Percentiles rank a stretch among this genome's conserved stretches.
phyloP scores from a whole-genome alignment of 2,113 vertebrate genomes.

The Nerophis ophidion region DNA sequence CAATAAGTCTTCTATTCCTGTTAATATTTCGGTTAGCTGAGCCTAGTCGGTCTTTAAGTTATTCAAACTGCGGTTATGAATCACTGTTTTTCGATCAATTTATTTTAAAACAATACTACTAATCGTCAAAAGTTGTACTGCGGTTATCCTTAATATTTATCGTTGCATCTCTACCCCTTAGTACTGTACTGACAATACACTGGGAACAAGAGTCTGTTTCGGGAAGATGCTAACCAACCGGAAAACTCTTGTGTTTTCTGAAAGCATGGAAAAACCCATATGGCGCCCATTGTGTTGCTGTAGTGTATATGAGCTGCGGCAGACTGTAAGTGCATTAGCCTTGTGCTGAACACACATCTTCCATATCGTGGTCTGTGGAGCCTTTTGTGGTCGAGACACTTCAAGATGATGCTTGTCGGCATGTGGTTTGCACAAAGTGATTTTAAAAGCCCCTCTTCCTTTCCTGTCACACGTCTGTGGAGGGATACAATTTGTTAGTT shows the following conservation, averaged over 20 bases:
- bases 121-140: too few relatives aligned
- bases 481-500: background rate
- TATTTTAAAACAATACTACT: too few relatives aligned
- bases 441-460: conserved; percentile 15
- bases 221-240: conserved; percentile 71
- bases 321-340: conserved; percentile 67
- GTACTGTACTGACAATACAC: background rate
- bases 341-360: conserved; percentile 74
- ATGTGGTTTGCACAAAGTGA: conserved; percentile 48
- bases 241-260: conserved; percentile 77
- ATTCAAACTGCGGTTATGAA: too few relatives aligned
- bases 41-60: too few relatives aligned
- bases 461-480: background rate
- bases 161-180: background rate
- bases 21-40: too few relatives aligned
- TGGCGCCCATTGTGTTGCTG: conserved; percentile 75
- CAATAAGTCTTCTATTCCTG: too few relatives aligned
- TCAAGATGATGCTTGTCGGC: conserved; percentile 61
- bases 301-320: conserved; percentile 66
- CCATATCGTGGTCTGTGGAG: conserved; percentile 73
- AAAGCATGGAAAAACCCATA: conserved; percentile 85
- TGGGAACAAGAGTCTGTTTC: conserved; percentile 23
- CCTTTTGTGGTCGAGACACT: conserved; percentile 59
- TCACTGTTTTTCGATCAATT: too few relatives aligned
- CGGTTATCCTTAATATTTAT: too few relatives aligned